Evolutionary conservation across 2,113 vertebrate genomes (phyloP), one percentile per base, ranked within the genome.

Genomic region (Scopus umbretta): DNA sequence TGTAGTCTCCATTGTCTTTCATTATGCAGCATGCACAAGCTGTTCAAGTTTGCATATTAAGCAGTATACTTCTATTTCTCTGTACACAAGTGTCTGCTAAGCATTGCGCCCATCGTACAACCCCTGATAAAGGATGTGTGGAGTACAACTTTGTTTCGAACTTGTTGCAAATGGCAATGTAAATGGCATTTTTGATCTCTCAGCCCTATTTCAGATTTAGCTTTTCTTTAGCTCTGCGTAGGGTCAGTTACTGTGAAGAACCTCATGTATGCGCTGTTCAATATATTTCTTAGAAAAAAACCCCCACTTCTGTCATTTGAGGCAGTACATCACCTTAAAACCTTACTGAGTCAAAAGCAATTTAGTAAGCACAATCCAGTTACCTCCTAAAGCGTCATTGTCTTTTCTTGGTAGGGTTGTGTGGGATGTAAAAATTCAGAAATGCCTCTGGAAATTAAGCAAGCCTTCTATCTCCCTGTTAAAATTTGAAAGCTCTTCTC

Each of bases 51-150:
- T 62, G 74, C 5, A 5, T 34, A 40, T 63, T 47, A 56, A 59
- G 34, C 49, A 75, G 61, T 38, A 18, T 18, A 7, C 42, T 19
- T 1, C 11, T 80, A 5, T 50, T 86, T 21, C n/a, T 49, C 1
- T 4, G 16, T n/a, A 22, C 45, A 6, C 10, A 30, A 32, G 18
- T 5, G 36, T 59, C 53, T 78, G 14, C 42, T 79, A 22, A 71
- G n/a, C 8, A 3, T 71, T 59, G 14, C 11, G 13, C 27, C 49
- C 1, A 0, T 38, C 0, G 0, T 47, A 26, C 56, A 59, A 2
- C 23, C 55, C 32, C 25, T 6, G 25, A 38, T 29, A 71, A 42
- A 45, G 65, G n/a, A 10, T 18, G 8, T 38, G 38, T 20, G 20
- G 30, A 63, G 27, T 4, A 52, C 26, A 74, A 14, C 36, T 74